phyloP scores from a whole-genome alignment of 2,888 invertebrate species.

The Elegia similella region DNA sequence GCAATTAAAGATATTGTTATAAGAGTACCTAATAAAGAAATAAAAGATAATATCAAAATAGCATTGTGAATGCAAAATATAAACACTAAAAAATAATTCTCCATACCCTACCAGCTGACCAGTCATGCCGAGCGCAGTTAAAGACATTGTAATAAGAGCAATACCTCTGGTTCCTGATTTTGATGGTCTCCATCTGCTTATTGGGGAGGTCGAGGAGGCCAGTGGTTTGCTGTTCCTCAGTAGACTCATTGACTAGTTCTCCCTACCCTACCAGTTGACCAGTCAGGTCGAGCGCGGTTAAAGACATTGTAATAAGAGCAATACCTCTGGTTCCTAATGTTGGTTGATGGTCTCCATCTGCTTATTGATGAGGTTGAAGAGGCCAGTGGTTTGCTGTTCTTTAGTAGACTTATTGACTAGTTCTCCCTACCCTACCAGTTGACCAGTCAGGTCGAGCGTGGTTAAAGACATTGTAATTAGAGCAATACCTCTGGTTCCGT shows the following conservation, averaged over 20 bases:
- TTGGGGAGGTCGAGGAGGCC: slow-evolving; percentile 75
- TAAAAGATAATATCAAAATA: too few relatives aligned
- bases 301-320: not conserved
- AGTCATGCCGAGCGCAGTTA: too few relatives aligned
- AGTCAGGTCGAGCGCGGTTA: too few relatives aligned
- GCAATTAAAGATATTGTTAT: too few relatives aligned
- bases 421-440: not conserved
- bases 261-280: slow-evolving; percentile 44
- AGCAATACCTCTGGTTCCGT: slow-evolving; percentile 51
- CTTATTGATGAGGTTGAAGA: not conserved
- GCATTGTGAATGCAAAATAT: too few relatives aligned
- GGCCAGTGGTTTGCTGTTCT: not conserved
- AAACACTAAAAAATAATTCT: too few relatives aligned
- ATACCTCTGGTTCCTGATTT: slow-evolving; percentile 57
- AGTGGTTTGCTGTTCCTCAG: slow-evolving; percentile 79
- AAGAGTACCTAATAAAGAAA: too few relatives aligned
- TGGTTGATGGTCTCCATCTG: not conserved
- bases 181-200: slow-evolving; percentile 76
- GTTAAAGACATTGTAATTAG: not conserved
- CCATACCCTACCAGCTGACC: too few relatives aligned
- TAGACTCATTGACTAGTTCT: slow-evolving; percentile 45
- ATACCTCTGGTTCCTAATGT: not conserved
- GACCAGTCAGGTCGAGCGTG: not conserved
- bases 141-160: too few relatives aligned
- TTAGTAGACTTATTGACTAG: not conserved